phyloP scores from a whole-genome alignment of 2,888 invertebrate genomes.

The Lacanobia wlatinum region DNA sequence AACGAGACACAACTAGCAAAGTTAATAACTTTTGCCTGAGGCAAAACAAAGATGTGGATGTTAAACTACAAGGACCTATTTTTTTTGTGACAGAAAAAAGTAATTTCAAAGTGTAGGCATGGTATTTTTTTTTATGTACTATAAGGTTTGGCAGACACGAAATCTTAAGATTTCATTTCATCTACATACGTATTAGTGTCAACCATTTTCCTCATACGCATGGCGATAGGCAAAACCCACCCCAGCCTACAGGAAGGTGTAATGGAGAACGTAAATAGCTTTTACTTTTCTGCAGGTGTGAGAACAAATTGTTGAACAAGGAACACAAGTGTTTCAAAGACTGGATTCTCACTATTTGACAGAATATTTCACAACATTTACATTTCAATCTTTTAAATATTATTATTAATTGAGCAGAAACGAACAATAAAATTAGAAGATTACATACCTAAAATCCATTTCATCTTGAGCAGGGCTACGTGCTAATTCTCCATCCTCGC shows the following conservation, averaged over 20 bases:
- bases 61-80: background rate
- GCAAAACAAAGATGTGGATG: background rate
- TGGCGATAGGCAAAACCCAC: constrained; percentile 28
- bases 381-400: background rate
- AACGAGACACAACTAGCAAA: background rate
- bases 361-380: constrained; percentile 45
- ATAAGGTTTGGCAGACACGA: background rate
- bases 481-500: constrained; percentile 96
- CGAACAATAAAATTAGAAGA: background rate
- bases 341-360: constrained; percentile 18
- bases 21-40: background rate
- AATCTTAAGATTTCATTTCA: background rate
- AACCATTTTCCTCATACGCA: constrained; percentile 40
- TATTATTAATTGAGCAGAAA: background rate
- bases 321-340: constrained; percentile 5
- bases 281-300: background rate
- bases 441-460: constrained; percentile 88
- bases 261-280: background rate
- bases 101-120: background rate
- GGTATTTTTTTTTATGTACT: background rate
- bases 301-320: constrained; percentile 3
- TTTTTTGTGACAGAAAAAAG: background rate
- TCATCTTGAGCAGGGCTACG: constrained; percentile 93
- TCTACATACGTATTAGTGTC: background rate
- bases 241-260: background rate